Evolutionary conservation across 2,888 invertebrate species (phyloP).

Genomic region (Melangyna quadrimaculata): DNA sequence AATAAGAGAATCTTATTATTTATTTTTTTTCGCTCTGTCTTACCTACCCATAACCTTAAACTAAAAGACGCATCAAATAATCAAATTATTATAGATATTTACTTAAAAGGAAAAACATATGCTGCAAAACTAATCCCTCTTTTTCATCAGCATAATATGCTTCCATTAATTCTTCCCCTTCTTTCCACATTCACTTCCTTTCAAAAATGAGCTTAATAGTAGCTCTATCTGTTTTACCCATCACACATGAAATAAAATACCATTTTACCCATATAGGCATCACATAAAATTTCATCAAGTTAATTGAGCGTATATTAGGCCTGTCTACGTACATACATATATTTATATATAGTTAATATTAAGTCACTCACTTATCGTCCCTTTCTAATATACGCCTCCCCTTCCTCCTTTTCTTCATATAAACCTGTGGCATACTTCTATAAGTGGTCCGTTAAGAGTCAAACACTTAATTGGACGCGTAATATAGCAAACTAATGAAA

Average conservation of each 20-base stretch:
- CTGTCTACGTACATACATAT: conserved; percentile 23
- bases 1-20: too few species aligned
- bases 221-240: neutral
- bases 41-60: too few species aligned
- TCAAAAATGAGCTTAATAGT: neutral
- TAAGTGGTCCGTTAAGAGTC: conserved; percentile 59
- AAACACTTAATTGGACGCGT: conserved; percentile 58
- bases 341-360: neutral
- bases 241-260: neutral
- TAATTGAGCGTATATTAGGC: conserved; percentile 32
- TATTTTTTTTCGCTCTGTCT: too few species aligned
- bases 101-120: neutral
- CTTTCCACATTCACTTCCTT: neutral
- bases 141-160: neutral
- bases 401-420: neutral
- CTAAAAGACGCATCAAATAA: neutral
- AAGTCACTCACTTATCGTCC: neutral
- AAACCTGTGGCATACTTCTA: conserved; percentile 42
- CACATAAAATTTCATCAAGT: conserved; percentile 26
- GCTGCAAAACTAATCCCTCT: neutral
- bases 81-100: neutral
- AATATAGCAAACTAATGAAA: conserved; percentile 67
- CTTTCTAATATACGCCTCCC: neutral
- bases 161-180: neutral
- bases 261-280: neutral